phyloP scores from a whole-genome alignment of 37 sponge, comb jelly and placozoan species.

The Eunapius fragilis region DNA sequence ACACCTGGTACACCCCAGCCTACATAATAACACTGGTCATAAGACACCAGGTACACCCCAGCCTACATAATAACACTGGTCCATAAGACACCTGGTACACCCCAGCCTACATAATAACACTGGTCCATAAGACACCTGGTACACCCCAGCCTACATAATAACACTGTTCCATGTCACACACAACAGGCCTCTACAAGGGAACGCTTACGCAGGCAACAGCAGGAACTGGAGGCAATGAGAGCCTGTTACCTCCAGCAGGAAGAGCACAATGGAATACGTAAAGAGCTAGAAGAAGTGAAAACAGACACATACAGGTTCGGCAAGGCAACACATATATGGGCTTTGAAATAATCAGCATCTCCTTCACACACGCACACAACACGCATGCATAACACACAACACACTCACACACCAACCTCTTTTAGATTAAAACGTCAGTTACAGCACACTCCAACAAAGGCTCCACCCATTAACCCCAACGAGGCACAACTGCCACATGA shows the following conservation, averaged over 20 bases:
- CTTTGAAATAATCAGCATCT: background rate
- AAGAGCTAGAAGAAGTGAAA: conserved; percentile 55
- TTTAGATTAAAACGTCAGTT: conserved; percentile 32
- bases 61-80: too few species aligned
- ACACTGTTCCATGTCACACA: too few species aligned
- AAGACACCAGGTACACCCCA: too few species aligned
- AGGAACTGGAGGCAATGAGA: conserved; percentile 75
- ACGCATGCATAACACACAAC: too few species aligned
- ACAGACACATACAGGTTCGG: conserved; percentile 47
- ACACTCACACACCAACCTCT: background rate
- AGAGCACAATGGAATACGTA: conserved; percentile 44
- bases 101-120: too few species aligned
- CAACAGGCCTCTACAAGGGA: conserved; percentile 32
- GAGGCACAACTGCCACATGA: conserved; percentile 4
- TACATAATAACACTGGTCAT: too few species aligned
- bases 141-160: too few species aligned
- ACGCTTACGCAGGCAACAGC: conserved; percentile 59
- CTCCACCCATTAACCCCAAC: background rate
- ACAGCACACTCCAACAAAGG: background rate
- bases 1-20: too few species aligned
- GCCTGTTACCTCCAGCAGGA: conserved; percentile 64
- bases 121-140: too few species aligned
- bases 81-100: too few species aligned
- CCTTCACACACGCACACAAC: background rate
- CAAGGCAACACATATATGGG: background rate